Conservation (phyloP, 2,888 invertebrate species). For the Herminia tarsipennalis region DNA sequence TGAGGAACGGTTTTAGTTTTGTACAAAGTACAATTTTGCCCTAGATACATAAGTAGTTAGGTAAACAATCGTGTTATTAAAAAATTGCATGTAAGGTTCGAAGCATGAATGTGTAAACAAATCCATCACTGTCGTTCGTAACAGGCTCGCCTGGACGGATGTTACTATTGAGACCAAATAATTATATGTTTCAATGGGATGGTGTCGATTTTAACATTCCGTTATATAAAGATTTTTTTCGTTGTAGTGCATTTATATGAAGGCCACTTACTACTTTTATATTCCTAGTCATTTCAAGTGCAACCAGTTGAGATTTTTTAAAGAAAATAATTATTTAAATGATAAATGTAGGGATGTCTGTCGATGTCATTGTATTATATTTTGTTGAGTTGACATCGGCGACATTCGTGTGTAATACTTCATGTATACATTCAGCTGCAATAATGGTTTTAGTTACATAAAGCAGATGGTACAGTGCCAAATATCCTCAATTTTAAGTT, state of each 20-base stretch:
- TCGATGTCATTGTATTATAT: constrained; percentile 75
- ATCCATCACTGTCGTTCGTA: constrained; percentile 72
- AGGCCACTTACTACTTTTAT: constrained; percentile 81
- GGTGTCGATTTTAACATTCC: constrained; percentile 86
- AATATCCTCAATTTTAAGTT: constrained; percentile 82
- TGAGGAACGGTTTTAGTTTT: constrained; percentile 76
- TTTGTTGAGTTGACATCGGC: constrained; percentile 62
- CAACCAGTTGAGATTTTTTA: constrained; percentile 84
- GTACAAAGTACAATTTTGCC: constrained; percentile 85
- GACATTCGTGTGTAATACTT: constrained; percentile 45
- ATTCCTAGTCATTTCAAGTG: constrained; percentile 85
- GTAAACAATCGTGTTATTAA: constrained; percentile 76
- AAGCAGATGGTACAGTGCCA: constrained; percentile 83
- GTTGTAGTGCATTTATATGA: constrained; percentile 76
- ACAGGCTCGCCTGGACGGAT: constrained; percentile 71
- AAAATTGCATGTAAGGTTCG: constrained; percentile 72
- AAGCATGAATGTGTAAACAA: constrained; percentile 73
- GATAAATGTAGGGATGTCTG: constrained; percentile 50
- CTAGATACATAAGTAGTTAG: constrained; percentile 85
- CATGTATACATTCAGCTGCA: constrained; percentile 60
- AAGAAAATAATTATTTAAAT: constrained; percentile 73
- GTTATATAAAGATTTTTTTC: constrained; percentile 64
- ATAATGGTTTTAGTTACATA: constrained; percentile 61
- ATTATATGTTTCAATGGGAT: constrained; percentile 83
- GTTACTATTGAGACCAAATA: constrained; percentile 85